phyloP scores from a whole-genome alignment of 2,113 vertebrate genomes.

The Taurulus bubalis region DNA sequence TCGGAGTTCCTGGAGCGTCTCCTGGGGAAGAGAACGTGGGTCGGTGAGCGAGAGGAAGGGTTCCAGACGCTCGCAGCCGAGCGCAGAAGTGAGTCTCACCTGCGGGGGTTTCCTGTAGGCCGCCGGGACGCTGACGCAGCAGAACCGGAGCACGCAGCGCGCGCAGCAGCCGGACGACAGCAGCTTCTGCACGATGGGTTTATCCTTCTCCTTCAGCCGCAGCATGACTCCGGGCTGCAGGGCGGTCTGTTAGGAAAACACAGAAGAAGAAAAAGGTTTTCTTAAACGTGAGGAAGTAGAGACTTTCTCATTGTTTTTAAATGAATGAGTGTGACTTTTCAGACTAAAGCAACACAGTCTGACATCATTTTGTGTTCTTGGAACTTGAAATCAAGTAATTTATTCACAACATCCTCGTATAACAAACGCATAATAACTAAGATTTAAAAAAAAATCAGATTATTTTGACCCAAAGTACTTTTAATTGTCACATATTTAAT shows the following conservation, averaged over 20 bases:
- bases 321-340: not conserved
- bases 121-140: constrained; percentile 85
- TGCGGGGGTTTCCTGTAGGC: constrained; percentile 85
- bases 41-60: not conserved
- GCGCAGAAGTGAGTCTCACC: constrained; percentile 79
- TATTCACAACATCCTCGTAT: not conserved
- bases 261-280: not conserved
- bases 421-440: too few species aligned
- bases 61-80: not conserved
- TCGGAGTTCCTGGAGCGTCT: constrained; percentile 83
- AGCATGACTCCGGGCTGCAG: constrained; percentile 80
- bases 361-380: not conserved
- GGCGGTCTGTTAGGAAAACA: not conserved
- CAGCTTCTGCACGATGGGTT: constrained; percentile 84
- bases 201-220: constrained; percentile 88
- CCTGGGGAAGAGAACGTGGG: constrained; percentile 78
- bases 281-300: not conserved
- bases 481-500: not conserved
- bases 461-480: not conserved
- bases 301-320: not conserved
- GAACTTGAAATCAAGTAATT: not conserved
- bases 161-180: constrained; percentile 89
- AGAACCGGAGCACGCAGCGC: constrained; percentile 93
- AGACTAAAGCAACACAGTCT: not conserved
- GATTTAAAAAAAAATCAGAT: too few species aligned